Evolutionary conservation across 2,113 vertebrate species (phyloP).

Genomic region (Sylvietta virens): DNA sequence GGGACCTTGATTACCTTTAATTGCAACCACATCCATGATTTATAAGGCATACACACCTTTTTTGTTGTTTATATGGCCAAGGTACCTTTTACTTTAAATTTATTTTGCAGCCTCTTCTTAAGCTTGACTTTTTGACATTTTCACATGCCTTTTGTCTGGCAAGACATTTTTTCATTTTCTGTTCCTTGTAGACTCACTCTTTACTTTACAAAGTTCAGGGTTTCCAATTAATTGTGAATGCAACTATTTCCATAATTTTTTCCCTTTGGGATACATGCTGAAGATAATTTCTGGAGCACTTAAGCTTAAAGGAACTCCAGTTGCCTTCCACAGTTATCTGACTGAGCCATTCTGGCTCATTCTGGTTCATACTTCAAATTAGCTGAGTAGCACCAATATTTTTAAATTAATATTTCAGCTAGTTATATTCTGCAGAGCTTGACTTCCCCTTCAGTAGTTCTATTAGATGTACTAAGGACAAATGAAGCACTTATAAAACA

Average conservation of each 20-base stretch:
- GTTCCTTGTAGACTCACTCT: neutral
- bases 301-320: neutral
- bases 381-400: neutral
- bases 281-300: neutral
- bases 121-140: neutral
- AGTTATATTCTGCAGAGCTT: neutral
- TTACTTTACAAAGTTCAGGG: neutral
- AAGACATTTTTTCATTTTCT: neutral
- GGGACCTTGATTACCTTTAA: neutral
- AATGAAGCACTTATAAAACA: rapidly evolving
- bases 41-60: neutral
- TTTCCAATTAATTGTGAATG: neutral
- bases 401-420: neutral
- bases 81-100: neutral
- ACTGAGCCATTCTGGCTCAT: neutral
- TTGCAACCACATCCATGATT: neutral
- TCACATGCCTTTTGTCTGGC: neutral
- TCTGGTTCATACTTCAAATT: neutral
- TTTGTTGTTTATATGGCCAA: neutral
- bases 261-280: neutral
- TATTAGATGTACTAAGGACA: neutral
- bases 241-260: neutral
- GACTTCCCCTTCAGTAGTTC: neutral
- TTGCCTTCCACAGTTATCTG: neutral
- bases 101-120: neutral